phyloP scores from a whole-genome alignment of 2,888 invertebrate species.

The Cistogaster globosa region DNA sequence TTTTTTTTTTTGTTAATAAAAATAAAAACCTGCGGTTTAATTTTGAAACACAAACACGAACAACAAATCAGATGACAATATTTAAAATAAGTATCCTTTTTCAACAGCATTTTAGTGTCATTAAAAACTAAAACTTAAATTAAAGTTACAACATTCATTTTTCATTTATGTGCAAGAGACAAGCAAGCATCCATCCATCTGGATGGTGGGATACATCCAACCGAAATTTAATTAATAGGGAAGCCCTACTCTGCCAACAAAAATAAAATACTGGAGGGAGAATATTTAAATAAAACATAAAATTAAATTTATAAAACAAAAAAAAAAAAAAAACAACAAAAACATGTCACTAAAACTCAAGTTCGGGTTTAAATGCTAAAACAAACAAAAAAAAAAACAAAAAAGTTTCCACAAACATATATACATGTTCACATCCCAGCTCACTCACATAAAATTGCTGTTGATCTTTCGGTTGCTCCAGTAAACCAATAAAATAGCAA shows the following conservation, averaged over 20 bases:
- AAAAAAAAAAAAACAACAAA: slow-evolving; percentile 12
- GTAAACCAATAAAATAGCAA: slow-evolving; percentile 71
- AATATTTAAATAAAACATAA: slow-evolving; percentile 13
- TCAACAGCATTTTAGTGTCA: slow-evolving; percentile 51
- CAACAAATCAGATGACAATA: slow-evolving; percentile 69
- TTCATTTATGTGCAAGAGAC: slow-evolving; percentile 38
- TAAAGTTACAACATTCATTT: slow-evolving; percentile 48
- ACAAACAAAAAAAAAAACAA: background rate
- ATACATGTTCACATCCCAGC: background rate
- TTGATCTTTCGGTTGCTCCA: slow-evolving; percentile 54
- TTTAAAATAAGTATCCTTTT: slow-evolving; percentile 67
- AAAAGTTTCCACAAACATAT: background rate
- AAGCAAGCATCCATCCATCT: slow-evolving; percentile 20
- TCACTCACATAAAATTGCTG: background rate
- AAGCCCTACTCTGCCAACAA: slow-evolving; percentile 35
- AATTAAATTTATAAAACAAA: background rate
- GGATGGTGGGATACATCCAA: too few relatives aligned
- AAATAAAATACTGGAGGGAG: slow-evolving; percentile 22
- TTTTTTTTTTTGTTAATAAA: slow-evolving; percentile 58
- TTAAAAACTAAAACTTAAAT: slow-evolving; percentile 44
- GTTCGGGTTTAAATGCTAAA: slow-evolving; percentile 51
- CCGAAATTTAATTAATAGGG: slow-evolving; percentile 23
- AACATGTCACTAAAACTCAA: slow-evolving; percentile 65
- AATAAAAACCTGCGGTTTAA: slow-evolving; percentile 58
- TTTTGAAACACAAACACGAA: background rate